Base-by-base conservation (phyloP, 2,888 invertebrate genomes). In the Orthonychiurus folsomi region DNA sequence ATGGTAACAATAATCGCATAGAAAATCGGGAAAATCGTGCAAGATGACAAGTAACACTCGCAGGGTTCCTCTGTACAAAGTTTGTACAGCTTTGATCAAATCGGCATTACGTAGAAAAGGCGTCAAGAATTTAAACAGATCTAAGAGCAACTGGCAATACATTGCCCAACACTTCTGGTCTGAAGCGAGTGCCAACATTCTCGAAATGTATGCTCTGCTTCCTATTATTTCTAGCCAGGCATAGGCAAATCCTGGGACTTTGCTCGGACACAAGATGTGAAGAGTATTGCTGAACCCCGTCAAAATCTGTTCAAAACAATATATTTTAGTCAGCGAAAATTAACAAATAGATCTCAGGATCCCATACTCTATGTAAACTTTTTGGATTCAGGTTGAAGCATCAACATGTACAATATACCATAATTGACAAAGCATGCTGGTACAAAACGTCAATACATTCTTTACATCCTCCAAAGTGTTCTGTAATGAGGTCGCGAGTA, bases 11-110 rank as follows among this genome's bases (percentile, higher is more conserved):
- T 96, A 97, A 77, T 99, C 99, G 78, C 97, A 97, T 59, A 99
- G 82, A 78, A 99, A 95, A 79, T 99, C 99, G 0, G 99, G 99
- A 78, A 99, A 99, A 77, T 99, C 99, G 76, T 99, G 99, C 15
- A 99, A 82, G 28, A 99, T 80, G 0, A 99, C 95, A 50, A 99
- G 81, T 59, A 99, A 81, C 9, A 99, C 93, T 67, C 96, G 85
- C 55, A 99, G 80, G 0, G 95, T 94, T 73, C 95, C 97, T 79
- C 94, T 95, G 81, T 99, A 99, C 25, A 99, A 80, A 74, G 89
- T 82, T 75, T 92, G 90, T 3, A 97, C 92, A 0, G 96, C 92
- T 73, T 93, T 89, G 2, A 93, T 91, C 27, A 99, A 82, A 75
- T 96, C 95, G 0, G 97, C 95, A 79, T 97, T 99, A 61, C 97